Base-by-base conservation (phyloP, 1,140 invertebrate species). In the Tyrophagus putrescentiae region DNA sequence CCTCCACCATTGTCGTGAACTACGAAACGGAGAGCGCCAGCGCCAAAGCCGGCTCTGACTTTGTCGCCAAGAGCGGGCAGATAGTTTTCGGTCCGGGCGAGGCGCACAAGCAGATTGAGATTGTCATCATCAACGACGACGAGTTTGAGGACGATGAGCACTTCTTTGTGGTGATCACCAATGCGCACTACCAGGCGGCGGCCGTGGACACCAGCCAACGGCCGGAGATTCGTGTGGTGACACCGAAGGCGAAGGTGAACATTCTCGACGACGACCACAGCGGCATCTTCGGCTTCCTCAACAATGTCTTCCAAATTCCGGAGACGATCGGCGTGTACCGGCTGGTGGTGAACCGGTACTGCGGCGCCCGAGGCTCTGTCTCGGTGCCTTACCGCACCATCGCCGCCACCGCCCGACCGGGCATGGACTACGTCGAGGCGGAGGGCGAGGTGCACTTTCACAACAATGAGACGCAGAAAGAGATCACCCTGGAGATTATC, bases 251-350 rank as follows among this genome's bases (percentile, higher is more conserved):
- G n/a, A 98, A 93, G 0, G 87, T 98, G 3, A 92, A 97, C 79
- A 98, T 99, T 65, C 76, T 99, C 41, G 95, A 98, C 72, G 95
- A 99, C 71, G 95, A 98, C 76, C 94, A 98, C 76, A 86, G 89
- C 60, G 95, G 95, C 62, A 83, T 97, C 60, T 98, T 98, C 71
- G 84, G 85, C 61, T 95, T 98, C 69, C 79, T 82, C 7, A 81
- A 85, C 62, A 80, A 82, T 62, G 82, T 88, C 68, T 77, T 84
- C 62, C 88, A 94, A 67, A 77, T 94, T 45, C 82, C 87, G 31
- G 95, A 98, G 72, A 87, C 87, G 53, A 82, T 94, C 60, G 92
- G 92, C 23, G 81, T 83, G 48, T 88, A 84, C 69, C 80, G 86
- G 59, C 82, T 94, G 57, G 79, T 81, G 66, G 83, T 95, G 58